phyloP scores from a whole-genome alignment of 2,797 vertebrate genomes.

The Eremophila alpestris region DNA sequence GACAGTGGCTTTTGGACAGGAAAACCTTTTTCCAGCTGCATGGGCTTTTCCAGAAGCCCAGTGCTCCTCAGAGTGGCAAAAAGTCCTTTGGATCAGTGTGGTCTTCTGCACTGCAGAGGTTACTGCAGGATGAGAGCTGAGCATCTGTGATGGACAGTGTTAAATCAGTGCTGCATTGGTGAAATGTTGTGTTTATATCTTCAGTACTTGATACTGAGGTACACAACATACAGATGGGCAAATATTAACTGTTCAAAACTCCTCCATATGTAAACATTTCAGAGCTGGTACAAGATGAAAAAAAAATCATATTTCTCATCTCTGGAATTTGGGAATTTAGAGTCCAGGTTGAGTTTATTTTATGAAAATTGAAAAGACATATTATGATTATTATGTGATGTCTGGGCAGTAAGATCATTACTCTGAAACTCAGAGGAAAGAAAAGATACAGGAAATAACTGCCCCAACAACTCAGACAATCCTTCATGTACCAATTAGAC shows the following conservation, averaged over 20 bases:
- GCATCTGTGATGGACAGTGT: no score
- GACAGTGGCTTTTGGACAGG: background rate
- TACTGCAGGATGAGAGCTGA: background rate
- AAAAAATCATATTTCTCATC: background rate
- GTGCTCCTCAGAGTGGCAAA: background rate
- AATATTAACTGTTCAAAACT: background rate
- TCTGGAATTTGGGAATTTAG: background rate
- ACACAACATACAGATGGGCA: rapidly evolving
- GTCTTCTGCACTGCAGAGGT: background rate
- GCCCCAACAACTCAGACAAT: background rate
- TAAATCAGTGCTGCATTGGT: background rate
- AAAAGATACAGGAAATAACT: background rate
- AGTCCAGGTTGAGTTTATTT: background rate
- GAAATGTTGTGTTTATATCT: background rate
- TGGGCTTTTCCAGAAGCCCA: no score
- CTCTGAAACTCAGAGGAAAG: background rate
- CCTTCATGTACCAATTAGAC: background rate
- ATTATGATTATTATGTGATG: background rate
- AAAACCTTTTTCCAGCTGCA: background rate
- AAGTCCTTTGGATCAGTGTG: background rate
- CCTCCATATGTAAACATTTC: background rate
- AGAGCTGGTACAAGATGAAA: background rate
- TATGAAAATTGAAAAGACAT: background rate
- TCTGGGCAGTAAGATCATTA: no score
- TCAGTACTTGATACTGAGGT: background rate